phyloP scores from a whole-genome alignment of 2,888 invertebrate genomes.

The Leucophenga maculata region DNA sequence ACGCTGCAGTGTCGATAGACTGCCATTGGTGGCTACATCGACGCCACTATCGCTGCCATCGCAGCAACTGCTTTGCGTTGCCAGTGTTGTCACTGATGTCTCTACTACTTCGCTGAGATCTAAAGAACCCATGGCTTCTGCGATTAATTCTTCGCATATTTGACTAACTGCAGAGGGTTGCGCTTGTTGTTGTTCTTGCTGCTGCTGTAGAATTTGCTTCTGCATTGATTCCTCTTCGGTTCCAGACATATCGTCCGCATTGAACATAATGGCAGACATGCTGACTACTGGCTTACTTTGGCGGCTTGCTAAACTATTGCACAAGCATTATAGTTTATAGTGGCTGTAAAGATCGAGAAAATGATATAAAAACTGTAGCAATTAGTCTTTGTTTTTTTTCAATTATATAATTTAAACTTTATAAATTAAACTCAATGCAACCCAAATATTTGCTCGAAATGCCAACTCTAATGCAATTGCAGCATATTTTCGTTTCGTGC shows the following conservation, averaged over 20 bases:
- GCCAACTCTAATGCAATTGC: neutral
- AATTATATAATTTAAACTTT: too few relatives aligned
- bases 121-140: constrained; percentile 63
- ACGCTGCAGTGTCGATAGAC: constrained; percentile 71
- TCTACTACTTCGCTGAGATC: constrained; percentile 54
- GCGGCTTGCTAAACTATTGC: too few relatives aligned
- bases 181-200: too few relatives aligned
- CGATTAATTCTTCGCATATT: constrained; percentile 17
- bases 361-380: too few relatives aligned
- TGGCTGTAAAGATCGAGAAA: too few relatives aligned
- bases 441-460: constrained; percentile 19
- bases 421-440: neutral
- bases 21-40: constrained; percentile 75
- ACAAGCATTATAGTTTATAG: too few relatives aligned
- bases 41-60: constrained; percentile 89
- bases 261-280: constrained; percentile 19
- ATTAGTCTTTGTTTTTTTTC: too few relatives aligned
- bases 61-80: constrained; percentile 47
- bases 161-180: constrained; percentile 6
- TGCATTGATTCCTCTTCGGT: neutral
- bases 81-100: constrained; percentile 25
- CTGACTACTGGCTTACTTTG: neutral
- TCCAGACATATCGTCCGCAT: constrained; percentile 6
- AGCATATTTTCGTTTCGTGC: too few relatives aligned
- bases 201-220: neutral